A percentile compares a stretch with the other conserved stretches of the same genome.
Evolutionary conservation across 1,140 invertebrate species (phyloP).

Genomic region (Neomicropteryx cornuta): DNA sequence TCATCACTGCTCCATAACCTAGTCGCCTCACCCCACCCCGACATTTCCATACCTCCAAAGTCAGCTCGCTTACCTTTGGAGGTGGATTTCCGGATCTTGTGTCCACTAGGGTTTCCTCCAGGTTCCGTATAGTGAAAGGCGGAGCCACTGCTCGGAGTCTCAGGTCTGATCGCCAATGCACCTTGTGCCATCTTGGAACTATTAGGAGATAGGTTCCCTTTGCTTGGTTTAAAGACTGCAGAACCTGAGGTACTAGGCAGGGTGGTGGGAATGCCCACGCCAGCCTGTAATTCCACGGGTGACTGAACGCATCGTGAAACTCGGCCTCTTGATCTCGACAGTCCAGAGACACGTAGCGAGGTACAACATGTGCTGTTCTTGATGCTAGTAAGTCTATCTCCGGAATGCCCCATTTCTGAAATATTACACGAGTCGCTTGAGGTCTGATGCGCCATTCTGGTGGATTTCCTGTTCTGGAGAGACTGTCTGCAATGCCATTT

Average conservation of each 20-base stretch:
- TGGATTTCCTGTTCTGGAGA: conserved; percentile 9
- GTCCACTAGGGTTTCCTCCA: conserved; percentile 11
- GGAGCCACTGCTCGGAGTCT: conserved; percentile 7
- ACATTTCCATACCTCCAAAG: conserved; percentile 14
- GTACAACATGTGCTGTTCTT: conserved; percentile 11
- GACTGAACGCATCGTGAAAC: conserved; percentile 18
- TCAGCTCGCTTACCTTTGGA: conserved; percentile 3
- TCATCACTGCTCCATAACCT: too few relatives aligned
- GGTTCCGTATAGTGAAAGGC: conserved; percentile 13
- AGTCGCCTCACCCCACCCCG: conserved; percentile 13
- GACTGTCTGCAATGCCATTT: conserved; percentile 15
- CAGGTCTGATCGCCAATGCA: conserved; percentile 17
- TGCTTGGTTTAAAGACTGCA: conserved; percentile 13
- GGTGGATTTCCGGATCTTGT: conserved; percentile 7
- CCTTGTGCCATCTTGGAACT: conserved; percentile 16
- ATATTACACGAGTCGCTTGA: background rate
- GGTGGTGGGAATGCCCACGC: conserved; percentile 18
- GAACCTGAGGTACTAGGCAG: conserved; percentile 15
- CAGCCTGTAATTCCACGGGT: conserved; percentile 15
- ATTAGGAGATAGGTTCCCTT: conserved; percentile 9
- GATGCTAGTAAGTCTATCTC: conserved; percentile 18
- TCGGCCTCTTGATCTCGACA: conserved; percentile 12
- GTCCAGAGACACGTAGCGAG: conserved; percentile 14
- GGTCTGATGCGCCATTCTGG: conserved; percentile 14
- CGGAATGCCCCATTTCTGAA: conserved; percentile 15